phyloP scores from a whole-genome alignment of 2,113 vertebrate genomes.

The Chamaetylas fuelleborni region DNA sequence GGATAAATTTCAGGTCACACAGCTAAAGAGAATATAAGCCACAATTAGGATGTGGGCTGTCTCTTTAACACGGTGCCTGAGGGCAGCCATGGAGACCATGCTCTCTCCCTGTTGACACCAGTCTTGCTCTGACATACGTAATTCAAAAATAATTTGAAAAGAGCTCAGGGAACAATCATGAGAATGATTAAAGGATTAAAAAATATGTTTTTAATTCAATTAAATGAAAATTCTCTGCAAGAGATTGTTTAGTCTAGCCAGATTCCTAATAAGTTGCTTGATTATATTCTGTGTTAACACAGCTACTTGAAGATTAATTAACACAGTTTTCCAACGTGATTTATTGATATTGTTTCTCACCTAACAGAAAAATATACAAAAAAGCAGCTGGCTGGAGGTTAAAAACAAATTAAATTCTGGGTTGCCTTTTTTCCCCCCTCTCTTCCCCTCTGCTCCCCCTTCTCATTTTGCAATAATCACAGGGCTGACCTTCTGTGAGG shows the following conservation, averaged over 20 bases:
- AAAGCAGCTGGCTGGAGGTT: not conserved
- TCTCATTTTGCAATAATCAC: not conserved
- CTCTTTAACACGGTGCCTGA: not conserved
- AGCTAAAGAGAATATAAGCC: not conserved
- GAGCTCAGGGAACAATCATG: not conserved
- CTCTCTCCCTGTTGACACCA: not conserved
- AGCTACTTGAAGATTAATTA: not conserved
- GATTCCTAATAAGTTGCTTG: slow-evolving; percentile 2
- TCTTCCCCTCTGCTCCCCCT: fast-evolving
- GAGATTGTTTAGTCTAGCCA: not conserved
- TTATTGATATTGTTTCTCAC: not conserved
- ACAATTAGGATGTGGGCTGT: not conserved
- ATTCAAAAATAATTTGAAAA: slow-evolving; percentile 19
- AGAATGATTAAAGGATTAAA: not conserved
- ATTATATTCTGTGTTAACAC: not conserved
- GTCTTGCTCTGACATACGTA: not conserved
- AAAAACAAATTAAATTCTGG: not conserved
- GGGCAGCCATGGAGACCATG: not conserved
- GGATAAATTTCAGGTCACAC: not conserved
- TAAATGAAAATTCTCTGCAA: slow-evolving; percentile 7
- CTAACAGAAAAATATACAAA: not conserved
- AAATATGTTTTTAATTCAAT: slow-evolving; percentile 31
- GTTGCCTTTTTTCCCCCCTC: not conserved
- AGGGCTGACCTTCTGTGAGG: not conserved
- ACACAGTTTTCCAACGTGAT: not conserved